Base-by-base conservation (phyloP, 2,888 invertebrate species). In the Neocrepidodera transversa region DNA sequence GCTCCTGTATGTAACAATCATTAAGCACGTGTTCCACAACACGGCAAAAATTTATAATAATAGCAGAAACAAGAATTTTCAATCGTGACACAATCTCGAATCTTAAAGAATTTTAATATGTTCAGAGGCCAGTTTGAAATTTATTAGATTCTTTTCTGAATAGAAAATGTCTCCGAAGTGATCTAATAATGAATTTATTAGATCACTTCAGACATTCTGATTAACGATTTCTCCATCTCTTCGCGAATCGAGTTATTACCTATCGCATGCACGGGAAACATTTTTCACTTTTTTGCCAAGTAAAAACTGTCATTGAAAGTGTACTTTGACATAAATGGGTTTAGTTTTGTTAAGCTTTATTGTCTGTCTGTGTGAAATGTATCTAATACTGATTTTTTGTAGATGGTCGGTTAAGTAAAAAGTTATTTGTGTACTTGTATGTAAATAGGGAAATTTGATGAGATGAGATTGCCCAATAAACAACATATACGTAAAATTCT, bases 181-280 rank as follows among this genome's bases (percentile, higher is more conserved):
- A 42, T 42, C 42, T 20, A 42, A 42, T 42, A 42, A 36, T 35
- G 59, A 57, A 61, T 61, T 64, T 64, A 64, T 64, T 64, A 55
- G 60, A 60, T 50, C 61, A 55, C 28, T 49, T 47, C 35, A 42
- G 61, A 57, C 64, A 47, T 54, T 56, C 53, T 57, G 28, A 48
- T 54, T 64, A 57, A 64, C 59, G 59, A 30, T 40, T 51, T 52
- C 58, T 32, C 48, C 51, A 45, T 58, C 54, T 52, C 45, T 38
- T 11, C 30, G 7, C 54, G 36, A 50, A 56, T 60, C 38, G 40
- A 61, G 42, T 59, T 58, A 58, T 55, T 58, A 50, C 51, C 52
- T 55, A 47, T 60, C 53, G 43, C 47, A 63, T 60, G 35, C 51
- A 40, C 62, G 51, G 62, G 62, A 62, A 52, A 62, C 58, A 62